phyloP scores from a whole-genome alignment of 2,113 vertebrate genomes.

The Cebus imitator region DNA sequence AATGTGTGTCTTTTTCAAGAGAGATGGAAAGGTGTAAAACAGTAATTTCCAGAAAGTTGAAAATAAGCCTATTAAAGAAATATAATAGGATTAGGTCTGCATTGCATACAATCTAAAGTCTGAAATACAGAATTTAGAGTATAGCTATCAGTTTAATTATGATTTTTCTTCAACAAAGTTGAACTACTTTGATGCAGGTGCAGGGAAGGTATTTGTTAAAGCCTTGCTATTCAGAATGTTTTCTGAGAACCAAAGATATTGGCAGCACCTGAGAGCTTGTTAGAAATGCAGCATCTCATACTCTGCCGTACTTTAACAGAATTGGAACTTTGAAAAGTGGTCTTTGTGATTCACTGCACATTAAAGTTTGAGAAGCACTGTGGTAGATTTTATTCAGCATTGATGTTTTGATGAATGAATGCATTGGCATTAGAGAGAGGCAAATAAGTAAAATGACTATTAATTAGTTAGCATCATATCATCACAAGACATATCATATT shows the following conservation, averaged over 20 bases:
- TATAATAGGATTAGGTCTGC: background rate
- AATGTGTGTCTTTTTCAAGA: background rate
- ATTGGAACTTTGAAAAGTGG: background rate
- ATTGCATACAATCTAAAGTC: background rate
- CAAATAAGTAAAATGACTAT: background rate
- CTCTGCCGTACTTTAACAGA: background rate
- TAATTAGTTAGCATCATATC: background rate
- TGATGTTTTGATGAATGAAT: background rate
- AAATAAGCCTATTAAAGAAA: background rate
- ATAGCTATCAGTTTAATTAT: background rate
- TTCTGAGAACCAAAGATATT: background rate
- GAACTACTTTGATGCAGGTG: background rate
- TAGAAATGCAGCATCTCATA: background rate
- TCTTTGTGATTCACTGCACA: background rate
- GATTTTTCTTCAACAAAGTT: background rate
- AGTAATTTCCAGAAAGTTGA: background rate
- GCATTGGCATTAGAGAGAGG: background rate
- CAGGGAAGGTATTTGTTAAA: background rate
- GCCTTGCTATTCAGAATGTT: background rate
- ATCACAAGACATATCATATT: background rate
- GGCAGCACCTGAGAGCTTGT: background rate
- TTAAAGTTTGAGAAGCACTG: background rate
- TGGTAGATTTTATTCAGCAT: background rate
- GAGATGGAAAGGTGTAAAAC: background rate
- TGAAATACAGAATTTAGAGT: background rate